Conservation (phyloP, 2,113 vertebrate species). For the Vombatus ursinus region DNA sequence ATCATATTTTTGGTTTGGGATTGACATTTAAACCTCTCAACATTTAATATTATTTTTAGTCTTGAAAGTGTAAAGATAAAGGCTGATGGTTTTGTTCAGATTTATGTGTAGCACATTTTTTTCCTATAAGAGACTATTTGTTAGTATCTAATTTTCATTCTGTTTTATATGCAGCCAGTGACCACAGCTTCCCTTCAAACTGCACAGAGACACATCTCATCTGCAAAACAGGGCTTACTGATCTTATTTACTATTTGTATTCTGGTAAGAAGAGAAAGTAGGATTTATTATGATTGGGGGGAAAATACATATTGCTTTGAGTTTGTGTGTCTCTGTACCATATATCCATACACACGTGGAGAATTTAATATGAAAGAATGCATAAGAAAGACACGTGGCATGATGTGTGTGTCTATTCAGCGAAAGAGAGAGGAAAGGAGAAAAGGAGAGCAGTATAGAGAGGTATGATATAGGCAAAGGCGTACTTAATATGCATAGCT, state of each 20-base stretch:
- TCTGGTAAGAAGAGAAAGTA: conserved; percentile 61
- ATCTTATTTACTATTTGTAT: conserved; percentile 54
- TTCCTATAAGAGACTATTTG: conserved; percentile 16
- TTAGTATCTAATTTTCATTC: conserved; percentile 40
- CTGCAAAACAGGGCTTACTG: conserved; percentile 55
- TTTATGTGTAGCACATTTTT: not conserved
- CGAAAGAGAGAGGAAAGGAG: conserved; percentile 59
- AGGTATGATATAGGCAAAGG: conserved; percentile 57
- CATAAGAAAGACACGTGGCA: not conserved
- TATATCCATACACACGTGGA: not conserved
- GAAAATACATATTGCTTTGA: conserved; percentile 24
- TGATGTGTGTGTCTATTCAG: conserved; percentile 35
- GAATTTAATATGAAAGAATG: not conserved
- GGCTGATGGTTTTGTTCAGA: conserved; percentile 26
- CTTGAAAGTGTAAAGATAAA: conserved; percentile 38
- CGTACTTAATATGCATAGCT: conserved; percentile 84
- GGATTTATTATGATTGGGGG: conserved; percentile 52
- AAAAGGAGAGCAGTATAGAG: conserved; percentile 22
- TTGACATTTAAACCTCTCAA: not conserved
- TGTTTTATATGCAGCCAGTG: conserved; percentile 39
- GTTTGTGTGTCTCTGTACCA: not conserved
- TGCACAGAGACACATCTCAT: conserved; percentile 41
- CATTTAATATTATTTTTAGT: not conserved
- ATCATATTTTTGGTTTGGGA: not conserved
- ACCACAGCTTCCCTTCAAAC: conserved; percentile 37